These are phyloP conservation scores for Xenus cinereus DNA, from an alignment of 2,113 vertebrate species.

Conservation along the genomic window DNA sequence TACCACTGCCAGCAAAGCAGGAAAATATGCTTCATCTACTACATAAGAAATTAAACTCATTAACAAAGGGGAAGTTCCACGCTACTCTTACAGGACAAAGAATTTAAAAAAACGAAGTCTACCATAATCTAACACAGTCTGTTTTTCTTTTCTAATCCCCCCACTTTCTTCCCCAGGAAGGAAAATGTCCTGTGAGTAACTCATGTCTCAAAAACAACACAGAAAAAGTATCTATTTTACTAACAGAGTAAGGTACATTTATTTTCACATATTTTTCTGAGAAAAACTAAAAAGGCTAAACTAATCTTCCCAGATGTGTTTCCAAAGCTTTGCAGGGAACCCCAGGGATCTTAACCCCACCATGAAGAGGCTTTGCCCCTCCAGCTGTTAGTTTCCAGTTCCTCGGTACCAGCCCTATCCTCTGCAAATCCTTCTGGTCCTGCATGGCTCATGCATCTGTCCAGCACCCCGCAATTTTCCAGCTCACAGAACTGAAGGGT, in stretches of 20 bases:
- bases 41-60: not conserved
- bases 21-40: not conserved
- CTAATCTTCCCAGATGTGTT: not conserved
- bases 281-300: not conserved
- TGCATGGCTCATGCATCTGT: fast-evolving
- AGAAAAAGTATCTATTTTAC: not conserved
- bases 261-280: not conserved
- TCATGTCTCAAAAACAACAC: not conserved
- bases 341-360: not conserved
- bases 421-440: not conserved
- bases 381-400: not conserved
- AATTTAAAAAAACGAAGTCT: not conserved
- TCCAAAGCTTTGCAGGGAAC: not conserved
- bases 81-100: not conserved
- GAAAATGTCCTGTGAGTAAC: not conserved
- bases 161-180: not conserved
- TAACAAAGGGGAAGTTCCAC: not conserved
- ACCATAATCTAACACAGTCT: not conserved
- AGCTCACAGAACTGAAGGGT: not conserved
- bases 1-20: not conserved
- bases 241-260: not conserved
- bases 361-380: not conserved
- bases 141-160: not conserved
- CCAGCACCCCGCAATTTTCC: not conserved
- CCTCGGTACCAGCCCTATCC: fast-evolving